Evolutionary conservation across 1,140 invertebrate species (phyloP).

Genomic region (Macrobrachium nipponense): DNA sequence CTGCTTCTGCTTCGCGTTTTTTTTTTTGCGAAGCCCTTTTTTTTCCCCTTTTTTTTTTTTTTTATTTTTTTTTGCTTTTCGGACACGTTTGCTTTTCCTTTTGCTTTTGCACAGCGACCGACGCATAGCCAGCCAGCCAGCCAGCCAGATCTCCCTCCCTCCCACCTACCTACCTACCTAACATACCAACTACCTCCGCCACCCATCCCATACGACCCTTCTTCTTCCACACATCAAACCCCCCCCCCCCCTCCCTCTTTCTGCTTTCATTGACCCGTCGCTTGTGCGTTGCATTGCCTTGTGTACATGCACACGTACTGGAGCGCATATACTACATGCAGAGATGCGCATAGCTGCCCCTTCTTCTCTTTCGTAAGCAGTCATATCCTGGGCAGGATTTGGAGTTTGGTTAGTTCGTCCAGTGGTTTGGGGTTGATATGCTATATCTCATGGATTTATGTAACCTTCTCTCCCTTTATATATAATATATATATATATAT

Average conservation of each 20-base stretch:
- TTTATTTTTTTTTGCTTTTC: too few species aligned
- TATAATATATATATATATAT: slow-evolving; percentile 19
- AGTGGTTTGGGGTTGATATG: too few species aligned
- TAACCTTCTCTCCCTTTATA: background rate
- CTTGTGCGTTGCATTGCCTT: background rate
- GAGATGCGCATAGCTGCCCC: background rate
- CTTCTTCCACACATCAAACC: background rate
- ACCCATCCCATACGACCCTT: background rate
- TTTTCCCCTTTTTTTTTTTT: too few species aligned
- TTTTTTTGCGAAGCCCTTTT: too few species aligned
- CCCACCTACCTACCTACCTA: too few species aligned
- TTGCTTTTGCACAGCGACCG: slow-evolving; percentile 2
- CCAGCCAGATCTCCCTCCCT: background rate
- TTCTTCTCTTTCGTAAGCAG: too few species aligned
- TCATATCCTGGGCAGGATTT: too few species aligned
- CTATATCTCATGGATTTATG: too few species aligned
- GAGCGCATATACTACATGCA: background rate
- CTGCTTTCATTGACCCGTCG: slow-evolving; percentile 1
- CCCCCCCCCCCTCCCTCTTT: background rate
- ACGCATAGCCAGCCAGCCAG: background rate
- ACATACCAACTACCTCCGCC: too few species aligned
- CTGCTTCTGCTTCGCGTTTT: background rate
- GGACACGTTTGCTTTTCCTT: background rate
- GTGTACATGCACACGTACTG: background rate
- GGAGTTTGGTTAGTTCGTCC: too few species aligned